A percentile compares a stretch with the other conserved stretches of the same genome.
Evolutionary conservation across 2,797 vertebrate species (phyloP).

Genomic region (Oreortyx pictus): DNA sequence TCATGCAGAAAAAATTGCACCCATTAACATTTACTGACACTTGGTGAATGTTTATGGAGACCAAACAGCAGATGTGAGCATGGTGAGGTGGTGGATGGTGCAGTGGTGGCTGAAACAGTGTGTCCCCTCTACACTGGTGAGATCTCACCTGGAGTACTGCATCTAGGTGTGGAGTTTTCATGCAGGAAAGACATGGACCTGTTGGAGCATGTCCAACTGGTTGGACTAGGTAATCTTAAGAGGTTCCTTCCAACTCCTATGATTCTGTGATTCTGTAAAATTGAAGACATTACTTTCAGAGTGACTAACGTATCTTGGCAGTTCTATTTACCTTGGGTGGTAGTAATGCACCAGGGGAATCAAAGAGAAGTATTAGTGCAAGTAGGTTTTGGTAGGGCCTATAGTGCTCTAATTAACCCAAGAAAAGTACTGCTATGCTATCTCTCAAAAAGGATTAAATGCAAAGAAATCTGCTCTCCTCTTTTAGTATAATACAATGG

Average conservation of each 20-base stretch:
- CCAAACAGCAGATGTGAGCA: not conserved
- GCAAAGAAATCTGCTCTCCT: not conserved
- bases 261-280: not conserved
- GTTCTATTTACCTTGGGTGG: slow-evolving; percentile 4
- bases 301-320: not conserved
- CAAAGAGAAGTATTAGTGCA: not conserved
- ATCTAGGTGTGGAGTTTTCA: not conserved
- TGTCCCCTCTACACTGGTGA: not conserved
- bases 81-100: not conserved
- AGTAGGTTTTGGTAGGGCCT: not conserved
- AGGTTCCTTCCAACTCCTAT: not conserved
- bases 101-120: not conserved
- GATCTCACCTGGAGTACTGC: not conserved
- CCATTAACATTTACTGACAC: not conserved
- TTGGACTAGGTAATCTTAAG: not conserved
- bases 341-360: not conserved
- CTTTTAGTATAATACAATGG: not conserved
- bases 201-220: not conserved
- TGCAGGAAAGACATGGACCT: not conserved
- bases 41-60: not conserved
- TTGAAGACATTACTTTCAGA: not conserved
- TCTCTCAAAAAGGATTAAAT: not conserved
- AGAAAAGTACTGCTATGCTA: not conserved
- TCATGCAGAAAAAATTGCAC: not conserved
- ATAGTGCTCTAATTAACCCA: not conserved